A percentile compares a stretch with the other conserved stretches of the same genome.
These are phyloP conservation scores for Hepsetus odoe DNA, from an alignment of 2,113 vertebrate species.

Conservation along the genomic window DNA sequence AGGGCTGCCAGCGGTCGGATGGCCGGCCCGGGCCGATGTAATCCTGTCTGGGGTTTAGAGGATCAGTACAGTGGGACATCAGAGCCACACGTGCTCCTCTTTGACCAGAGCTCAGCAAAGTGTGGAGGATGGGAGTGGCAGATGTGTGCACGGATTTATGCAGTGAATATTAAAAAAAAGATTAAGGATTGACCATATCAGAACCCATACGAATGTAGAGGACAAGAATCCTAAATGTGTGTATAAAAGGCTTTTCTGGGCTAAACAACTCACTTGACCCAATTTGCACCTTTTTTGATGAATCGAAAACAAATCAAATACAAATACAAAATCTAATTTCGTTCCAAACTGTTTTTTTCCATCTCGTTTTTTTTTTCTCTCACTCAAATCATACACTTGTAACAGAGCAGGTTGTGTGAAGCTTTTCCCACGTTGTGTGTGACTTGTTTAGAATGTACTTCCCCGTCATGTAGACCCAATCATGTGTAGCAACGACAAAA, in stretches of 20 bases:
- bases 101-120: neutral
- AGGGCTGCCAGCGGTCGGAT: neutral
- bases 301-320: no score
- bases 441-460: neutral
- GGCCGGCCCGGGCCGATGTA: conserved; percentile 11
- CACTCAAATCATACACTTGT: no score
- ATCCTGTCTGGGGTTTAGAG: conserved; percentile 29
- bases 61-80: conserved; percentile 33
- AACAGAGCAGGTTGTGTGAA: no score
- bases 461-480: conserved; percentile 6
- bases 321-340: no score
- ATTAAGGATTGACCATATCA: neutral
- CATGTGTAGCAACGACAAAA: conserved; percentile 40
- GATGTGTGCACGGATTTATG: neutral
- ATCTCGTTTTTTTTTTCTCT: no score
- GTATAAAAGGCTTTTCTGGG: no score
- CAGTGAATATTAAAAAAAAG: neutral
- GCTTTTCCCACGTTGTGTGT: neutral
- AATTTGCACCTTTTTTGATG: no score
- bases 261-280: no score
- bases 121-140: neutral
- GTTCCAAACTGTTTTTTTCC: no score
- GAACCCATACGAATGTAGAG: no score
- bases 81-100: conserved; percentile 12
- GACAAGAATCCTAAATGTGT: neutral